Base-by-base conservation (phyloP, 2,113 vertebrate genomes). In the Bos taurus region DNA sequence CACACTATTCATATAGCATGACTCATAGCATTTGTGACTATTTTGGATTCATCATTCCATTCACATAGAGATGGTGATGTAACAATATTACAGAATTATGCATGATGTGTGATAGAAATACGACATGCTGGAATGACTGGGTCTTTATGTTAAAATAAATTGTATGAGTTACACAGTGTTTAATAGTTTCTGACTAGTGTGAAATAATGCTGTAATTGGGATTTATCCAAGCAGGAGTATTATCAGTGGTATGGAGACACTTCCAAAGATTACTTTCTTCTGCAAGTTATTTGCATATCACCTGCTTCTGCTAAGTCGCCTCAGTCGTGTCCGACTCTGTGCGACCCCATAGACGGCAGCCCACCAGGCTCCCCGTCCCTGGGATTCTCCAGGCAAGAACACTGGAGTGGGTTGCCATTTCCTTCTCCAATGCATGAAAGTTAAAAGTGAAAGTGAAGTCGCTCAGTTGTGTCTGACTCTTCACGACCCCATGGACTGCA, bases 41-140 rank as follows among this genome's bases (percentile, higher is more conserved):
- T 21, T 97, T 97, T 80, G 92, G 82, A 91, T 92, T 94, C 95
- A 97, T 98, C 88, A 97, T 97, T 98, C 90, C 60, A 54, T 98
- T 98, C 88, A 56, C 93, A 84, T 91, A 94, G 95, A 90, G 90
- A 46, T 19, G 46, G 25, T 96, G 88, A 88, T 96, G 28, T 97
- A 96, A 96, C 93, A 93, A 88, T 88, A 78, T 56, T 87, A 91
- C 84, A 92, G 26, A 43, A 96, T 96, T 95, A 84, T 77, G 40
- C 86, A 93, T 89, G 15, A 59, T 8, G 26, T 50, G 33, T 97
- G 59, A 95, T 12, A 85, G 84, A 96, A 95, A 87, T 93, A 96
- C 6, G 43, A 52, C 67, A 95, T 96, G 84, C 83, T 52, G 40
- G 1, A 71, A 87, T 33, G 67, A 78, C 17, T 94, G 2, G 7